Base-by-base conservation (phyloP, 2,888 invertebrate genomes). In the Sisyra nigra region DNA sequence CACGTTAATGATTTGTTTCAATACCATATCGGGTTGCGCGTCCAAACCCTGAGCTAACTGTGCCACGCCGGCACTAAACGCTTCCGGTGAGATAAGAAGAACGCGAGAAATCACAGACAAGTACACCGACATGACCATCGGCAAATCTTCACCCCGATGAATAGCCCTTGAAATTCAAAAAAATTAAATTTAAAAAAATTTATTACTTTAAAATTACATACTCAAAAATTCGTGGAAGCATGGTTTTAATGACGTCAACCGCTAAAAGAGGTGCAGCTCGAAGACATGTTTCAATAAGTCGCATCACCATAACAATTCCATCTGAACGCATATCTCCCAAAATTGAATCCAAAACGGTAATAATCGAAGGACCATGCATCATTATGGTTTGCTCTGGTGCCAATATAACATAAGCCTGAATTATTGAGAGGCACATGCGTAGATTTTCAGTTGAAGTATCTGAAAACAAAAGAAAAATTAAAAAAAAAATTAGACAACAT, bases 371-470 rank as follows among this genome's bases (percentile, higher is more conserved):
- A 1, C 88, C 87, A 46, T 80, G 75, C 7, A 73, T 75, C 51
- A 75, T 66, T 46, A 89, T 68, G 56, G 85, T 86, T 50, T 81
- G 73, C 53, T 82, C 76, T 0, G 88, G 85, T 48, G 79, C 80
- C 9, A 92, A 63, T 11, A 89, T 62, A 0, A 87, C 71, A 58
- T 91, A 88, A 1, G 82, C 85, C 59, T 85, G 78, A 57, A 83
- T 80, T 56, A 93, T 82, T 53, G 80, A 76, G 10, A 91, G 68
- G 48, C 85, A 82, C 45, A 78, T 73, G 47, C 80, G 71, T 9
- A 92, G 67, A 59, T 85, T 80, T 56, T 92, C 91, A 0, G 85
- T 75, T 0, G 86, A 81, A 59, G 75, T 72, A 60, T 91, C 89
- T 84, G 61, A 11, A 64, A 63, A 36, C 41, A 39, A 51, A 46